These are phyloP conservation scores for Odobenus rosmarus DNA, from an alignment of 2,113 vertebrate genomes.

Conservation along the genomic window DNA sequence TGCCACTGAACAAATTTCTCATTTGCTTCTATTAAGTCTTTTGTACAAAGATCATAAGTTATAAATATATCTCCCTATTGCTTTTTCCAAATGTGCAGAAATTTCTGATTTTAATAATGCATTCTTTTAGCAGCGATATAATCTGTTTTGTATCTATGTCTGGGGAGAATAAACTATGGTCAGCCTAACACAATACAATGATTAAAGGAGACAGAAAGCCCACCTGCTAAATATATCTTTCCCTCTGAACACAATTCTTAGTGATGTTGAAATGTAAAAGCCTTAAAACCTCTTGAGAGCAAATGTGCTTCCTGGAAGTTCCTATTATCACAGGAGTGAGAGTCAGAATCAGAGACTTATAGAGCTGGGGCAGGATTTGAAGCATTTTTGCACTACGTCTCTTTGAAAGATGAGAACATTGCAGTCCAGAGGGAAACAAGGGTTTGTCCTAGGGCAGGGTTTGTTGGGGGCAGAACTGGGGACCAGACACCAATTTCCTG, in stretches of 20 bases:
- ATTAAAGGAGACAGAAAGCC: slow-evolving; percentile 56
- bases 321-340: not conserved
- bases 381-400: not conserved
- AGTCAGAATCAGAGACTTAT: not conserved
- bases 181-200: slow-evolving; percentile 54
- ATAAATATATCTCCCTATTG: not conserved
- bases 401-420: not conserved
- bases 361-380: not conserved
- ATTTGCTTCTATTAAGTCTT: not conserved
- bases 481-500: not conserved
- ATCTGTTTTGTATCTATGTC: slow-evolving; percentile 67
- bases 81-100: slow-evolving; percentile 47
- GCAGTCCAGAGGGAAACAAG: not conserved
- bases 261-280: slow-evolving; percentile 10
- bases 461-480: not conserved
- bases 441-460: not conserved
- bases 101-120: slow-evolving; percentile 60
- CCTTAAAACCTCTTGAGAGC: not conserved
- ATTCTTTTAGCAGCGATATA: slow-evolving; percentile 56
- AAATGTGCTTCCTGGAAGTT: not conserved
- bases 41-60: slow-evolving; percentile 21
- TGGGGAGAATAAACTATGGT: slow-evolving; percentile 52
- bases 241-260: not conserved
- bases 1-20: too few relatives aligned
- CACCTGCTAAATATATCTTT: slow-evolving; percentile 61